phyloP scores from a whole-genome alignment of 2,797 vertebrate species.

The Vireo griseus region DNA sequence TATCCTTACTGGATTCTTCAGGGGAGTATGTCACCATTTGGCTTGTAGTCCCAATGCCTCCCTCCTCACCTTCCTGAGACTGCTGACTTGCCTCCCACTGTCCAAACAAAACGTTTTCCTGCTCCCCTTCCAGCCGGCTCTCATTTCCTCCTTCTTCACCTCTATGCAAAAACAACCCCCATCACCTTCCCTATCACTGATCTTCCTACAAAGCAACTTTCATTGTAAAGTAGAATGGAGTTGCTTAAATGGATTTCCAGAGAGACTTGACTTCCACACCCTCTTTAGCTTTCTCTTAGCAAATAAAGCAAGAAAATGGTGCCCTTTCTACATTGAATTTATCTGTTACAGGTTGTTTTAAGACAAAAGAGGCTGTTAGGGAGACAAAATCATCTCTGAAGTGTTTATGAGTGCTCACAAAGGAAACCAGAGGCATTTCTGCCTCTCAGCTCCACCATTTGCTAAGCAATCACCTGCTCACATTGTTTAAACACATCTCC shows the following conservation, averaged over 20 bases:
- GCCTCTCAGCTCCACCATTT: not conserved
- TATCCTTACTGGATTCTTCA: not conserved
- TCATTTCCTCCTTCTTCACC: not conserved
- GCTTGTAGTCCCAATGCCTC: accelerated
- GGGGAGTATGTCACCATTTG: not conserved
- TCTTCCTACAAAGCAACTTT: not conserved
- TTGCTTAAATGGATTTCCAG: not conserved
- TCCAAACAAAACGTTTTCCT: not conserved
- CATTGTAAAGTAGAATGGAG: not conserved
- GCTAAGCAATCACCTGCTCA: not conserved
- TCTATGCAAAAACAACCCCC: not conserved
- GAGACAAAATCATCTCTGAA: not conserved
- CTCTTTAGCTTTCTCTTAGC: not conserved
- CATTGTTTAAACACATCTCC: not conserved
- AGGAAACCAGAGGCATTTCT: not conserved
- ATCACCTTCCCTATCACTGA: not conserved
- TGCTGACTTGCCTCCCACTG: not conserved
- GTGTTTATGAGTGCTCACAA: not conserved
- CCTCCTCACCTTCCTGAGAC: not conserved
- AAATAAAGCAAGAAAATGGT: not conserved
- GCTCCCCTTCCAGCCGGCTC: not conserved
- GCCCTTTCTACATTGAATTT: not conserved
- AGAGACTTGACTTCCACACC: not conserved
- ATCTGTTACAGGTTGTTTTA: not conserved
- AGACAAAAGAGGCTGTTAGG: not conserved